phyloP scores from a whole-genome alignment of 2,113 vertebrate genomes.

The Melanerpes formicivorus region DNA sequence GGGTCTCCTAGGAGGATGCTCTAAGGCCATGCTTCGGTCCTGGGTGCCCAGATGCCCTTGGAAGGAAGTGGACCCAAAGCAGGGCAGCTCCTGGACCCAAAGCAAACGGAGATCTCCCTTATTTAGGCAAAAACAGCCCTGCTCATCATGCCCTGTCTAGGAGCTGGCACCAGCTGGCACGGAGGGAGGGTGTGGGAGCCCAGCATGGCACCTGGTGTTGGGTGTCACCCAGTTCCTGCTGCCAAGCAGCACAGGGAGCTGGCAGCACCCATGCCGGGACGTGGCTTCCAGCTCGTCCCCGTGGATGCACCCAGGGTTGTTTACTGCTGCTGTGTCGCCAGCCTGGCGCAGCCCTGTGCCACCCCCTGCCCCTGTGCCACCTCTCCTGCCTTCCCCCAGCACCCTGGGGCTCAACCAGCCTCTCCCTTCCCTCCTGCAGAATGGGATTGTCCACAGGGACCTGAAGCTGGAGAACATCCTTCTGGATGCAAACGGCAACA shows the following conservation, averaged over 20 bases:
- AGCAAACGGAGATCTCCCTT: fast-evolving
- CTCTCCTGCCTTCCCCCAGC: neutral
- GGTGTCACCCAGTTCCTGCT: fast-evolving
- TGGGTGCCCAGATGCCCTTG: fast-evolving
- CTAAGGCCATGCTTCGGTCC: neutral
- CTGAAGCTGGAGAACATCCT: slow-evolving; percentile 98
- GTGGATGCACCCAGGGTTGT: neutral
- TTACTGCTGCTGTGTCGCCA: neutral
- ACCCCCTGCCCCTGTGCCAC: fast-evolving
- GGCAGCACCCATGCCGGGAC: neutral
- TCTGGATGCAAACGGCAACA: slow-evolving; percentile 87
- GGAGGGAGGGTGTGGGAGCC: neutral
- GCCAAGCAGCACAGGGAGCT: fast-evolving
- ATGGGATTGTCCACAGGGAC: slow-evolving; percentile 94
- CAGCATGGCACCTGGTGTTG: neutral
- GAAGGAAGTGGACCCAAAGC: fast-evolving
- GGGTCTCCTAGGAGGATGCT: neutral
- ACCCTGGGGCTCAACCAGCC: neutral
- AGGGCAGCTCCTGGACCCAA: neutral
- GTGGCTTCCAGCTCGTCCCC: neutral
- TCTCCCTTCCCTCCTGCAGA: slow-evolving; percentile 71
- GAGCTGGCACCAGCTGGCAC: fast-evolving
- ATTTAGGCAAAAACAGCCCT: neutral
- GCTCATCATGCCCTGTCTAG: fast-evolving
- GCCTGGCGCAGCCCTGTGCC: fast-evolving